A percentile compares a stretch with the other conserved stretches of the same genome.
These are phyloP conservation scores for Monopterus albus DNA, from an alignment of 2,113 vertebrate genomes.

Conservation along the genomic window DNA sequence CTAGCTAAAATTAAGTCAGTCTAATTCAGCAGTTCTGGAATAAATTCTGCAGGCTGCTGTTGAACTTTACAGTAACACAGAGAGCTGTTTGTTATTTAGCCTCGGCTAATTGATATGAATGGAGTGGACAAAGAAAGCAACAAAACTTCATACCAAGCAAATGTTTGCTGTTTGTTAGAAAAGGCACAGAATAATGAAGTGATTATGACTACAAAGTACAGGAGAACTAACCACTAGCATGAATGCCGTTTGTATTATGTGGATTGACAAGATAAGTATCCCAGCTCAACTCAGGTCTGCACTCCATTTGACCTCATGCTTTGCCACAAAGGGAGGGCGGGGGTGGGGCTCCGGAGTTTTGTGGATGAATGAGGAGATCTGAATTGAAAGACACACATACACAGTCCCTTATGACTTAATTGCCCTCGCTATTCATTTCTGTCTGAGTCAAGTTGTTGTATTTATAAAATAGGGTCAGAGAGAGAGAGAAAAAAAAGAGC, in stretches of 20 bases:
- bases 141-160: neutral
- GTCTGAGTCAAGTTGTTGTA: conserved; percentile 46
- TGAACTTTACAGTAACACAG: too few species aligned
- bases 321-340: conserved; percentile 46
- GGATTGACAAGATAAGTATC: conserved; percentile 38
- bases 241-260: neutral
- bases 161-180: conserved; percentile 3
- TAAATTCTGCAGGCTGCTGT: too few species aligned
- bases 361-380: conserved; percentile 46
- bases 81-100: too few species aligned
- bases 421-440: conserved; percentile 54
- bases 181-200: neutral
- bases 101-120: too few species aligned
- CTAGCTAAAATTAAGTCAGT: too few species aligned
- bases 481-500: conserved; percentile 49
- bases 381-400: conserved; percentile 42
- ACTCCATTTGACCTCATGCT: conserved; percentile 62
- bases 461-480: conserved; percentile 60
- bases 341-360: conserved; percentile 51
- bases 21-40: too few species aligned
- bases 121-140: neutral
- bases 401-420: conserved; percentile 62
- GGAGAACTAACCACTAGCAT: neutral
- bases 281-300: conserved; percentile 51
- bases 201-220: conserved; percentile 12